Evolutionary conservation across 2,113 vertebrate genomes (phyloP), one percentile per base, ranked within the genome.

Genomic region (Nymphicus hollandicus): DNA sequence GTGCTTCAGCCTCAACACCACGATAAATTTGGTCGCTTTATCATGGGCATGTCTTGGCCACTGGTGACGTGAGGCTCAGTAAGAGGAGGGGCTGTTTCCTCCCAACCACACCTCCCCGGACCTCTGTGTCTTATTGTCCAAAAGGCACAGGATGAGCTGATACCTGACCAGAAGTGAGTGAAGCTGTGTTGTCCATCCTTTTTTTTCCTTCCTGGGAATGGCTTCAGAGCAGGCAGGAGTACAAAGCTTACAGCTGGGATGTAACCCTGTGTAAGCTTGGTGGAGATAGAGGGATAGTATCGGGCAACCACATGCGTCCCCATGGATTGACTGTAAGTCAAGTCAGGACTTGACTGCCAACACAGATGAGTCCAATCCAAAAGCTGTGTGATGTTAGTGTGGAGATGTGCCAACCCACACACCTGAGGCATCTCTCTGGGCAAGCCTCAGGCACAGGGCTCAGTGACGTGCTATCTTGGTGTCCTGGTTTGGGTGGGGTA

Each of bases 381-480:
- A 76, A 43, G 29, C 39, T 43, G 29, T 46, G 39, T 33, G 35
- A 56, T 56, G 31, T 56, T 56, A n/a, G 55, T n/a, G 55, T n/a
- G 55, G 33, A 14, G 31, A 13, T 56, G 31, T 22, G 31, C 8
- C 55, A 56, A 14, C 19, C 31, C 31, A 56, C 55, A n/a, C 55
- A 56, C 33, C 33, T 22, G 55, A 22, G 31, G 55, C 33, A 56
- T 56, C 65, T 37, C 69, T 73, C 49, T 53, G 46, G 44, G n/a
- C 58, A 73, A 14, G 31, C 56, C 50, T 50, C 6, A 6, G 72
- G 63, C 37, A 25, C 27, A 31, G 37, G 76, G 41, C 27, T 91
- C 41, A n/a, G 23, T 3, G 1, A 9, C 1, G 1, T 43, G 31
- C 46, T 44, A 0, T 35, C 76, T 81, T 77, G 55, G 12, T 56